Evolutionary conservation across 2,797 vertebrate genomes (phyloP).

Genomic region (Lateolabrax maculatus): DNA sequence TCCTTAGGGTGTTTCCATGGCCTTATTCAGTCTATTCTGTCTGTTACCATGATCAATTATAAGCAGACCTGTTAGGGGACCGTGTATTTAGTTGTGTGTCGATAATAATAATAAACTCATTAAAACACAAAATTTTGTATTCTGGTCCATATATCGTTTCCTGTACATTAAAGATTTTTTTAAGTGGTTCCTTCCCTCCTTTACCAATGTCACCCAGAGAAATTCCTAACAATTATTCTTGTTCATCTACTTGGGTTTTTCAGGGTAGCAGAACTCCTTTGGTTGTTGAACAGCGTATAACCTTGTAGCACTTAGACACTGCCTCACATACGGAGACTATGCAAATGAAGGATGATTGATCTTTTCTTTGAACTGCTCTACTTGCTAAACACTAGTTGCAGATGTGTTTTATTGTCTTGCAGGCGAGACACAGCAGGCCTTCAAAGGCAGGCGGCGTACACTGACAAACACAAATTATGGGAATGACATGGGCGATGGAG

Average conservation of each 20-base stretch:
- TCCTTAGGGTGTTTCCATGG: slow-evolving; percentile 71
- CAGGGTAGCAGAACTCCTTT: slow-evolving; percentile 17
- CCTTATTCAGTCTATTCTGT: slow-evolving; percentile 75
- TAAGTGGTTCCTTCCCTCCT: background rate
- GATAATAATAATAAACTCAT: slow-evolving; percentile 9
- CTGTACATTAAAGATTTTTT: background rate
- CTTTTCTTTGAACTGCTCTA: slow-evolving; percentile 50
- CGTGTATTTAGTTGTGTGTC: slow-evolving; percentile 6
- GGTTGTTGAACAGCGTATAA: slow-evolving; percentile 31
- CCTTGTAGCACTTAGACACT: slow-evolving; percentile 41
- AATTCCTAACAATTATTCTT: slow-evolving; percentile 16
- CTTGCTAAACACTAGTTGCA: slow-evolving; percentile 57
- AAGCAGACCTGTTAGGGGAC: slow-evolving; percentile 32
- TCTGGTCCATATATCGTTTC: background rate
- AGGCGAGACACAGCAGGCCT: slow-evolving; percentile 46
- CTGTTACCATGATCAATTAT: slow-evolving; percentile 46
- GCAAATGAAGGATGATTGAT: slow-evolving; percentile 57
- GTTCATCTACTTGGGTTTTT: slow-evolving; percentile 14
- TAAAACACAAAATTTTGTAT: slow-evolving; percentile 17
- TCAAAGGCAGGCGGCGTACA: slow-evolving; percentile 45
- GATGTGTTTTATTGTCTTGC: slow-evolving; percentile 63
- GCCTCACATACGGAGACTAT: slow-evolving; percentile 45
- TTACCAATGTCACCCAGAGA: slow-evolving; percentile 26
- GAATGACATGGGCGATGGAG: slow-evolving; percentile 57
- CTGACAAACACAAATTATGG: slow-evolving; percentile 77